Evolutionary conservation across 2,888 invertebrate species (phyloP).

Genomic region (Diogma glabrata): DNA sequence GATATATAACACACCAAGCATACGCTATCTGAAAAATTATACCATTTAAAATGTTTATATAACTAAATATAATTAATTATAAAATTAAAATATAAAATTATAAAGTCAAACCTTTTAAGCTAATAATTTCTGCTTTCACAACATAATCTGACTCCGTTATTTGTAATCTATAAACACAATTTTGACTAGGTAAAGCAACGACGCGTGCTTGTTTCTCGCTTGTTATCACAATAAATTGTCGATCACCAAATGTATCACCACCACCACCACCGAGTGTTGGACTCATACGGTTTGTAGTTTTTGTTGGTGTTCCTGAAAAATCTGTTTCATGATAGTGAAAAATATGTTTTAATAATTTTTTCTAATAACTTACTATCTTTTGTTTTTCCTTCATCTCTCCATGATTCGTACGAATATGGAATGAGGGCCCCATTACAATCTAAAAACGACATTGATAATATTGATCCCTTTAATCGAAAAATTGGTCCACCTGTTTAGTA

Average conservation of each 20-base stretch:
- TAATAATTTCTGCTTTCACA: constrained; percentile 85
- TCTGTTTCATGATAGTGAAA: neutral
- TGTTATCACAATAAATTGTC: constrained; percentile 86
- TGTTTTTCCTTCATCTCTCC: constrained; percentile 70
- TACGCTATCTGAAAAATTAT: constrained; percentile 62
- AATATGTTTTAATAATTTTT: too few relatives aligned
- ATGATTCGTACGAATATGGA: constrained; percentile 80
- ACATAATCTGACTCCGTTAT: constrained; percentile 88
- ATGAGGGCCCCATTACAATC: constrained; percentile 90
- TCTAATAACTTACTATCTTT: constrained; percentile 37
- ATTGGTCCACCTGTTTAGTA: constrained; percentile 73
- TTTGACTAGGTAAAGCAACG: constrained; percentile 88
- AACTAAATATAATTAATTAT: neutral
- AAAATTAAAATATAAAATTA: constrained; percentile 27
- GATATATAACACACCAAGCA: constrained; percentile 91
- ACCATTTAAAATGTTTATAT: constrained; percentile 21
- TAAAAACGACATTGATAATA: constrained; percentile 88
- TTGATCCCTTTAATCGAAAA: constrained; percentile 91
- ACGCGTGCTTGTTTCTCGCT: constrained; percentile 93
- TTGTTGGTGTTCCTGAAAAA: constrained; percentile 49
- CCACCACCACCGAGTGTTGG: constrained; percentile 50
- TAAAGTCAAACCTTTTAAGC: constrained; percentile 62
- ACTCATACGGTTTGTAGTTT: constrained; percentile 62
- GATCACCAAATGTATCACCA: constrained; percentile 49
- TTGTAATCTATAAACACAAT: constrained; percentile 86